phyloP scores from a whole-genome alignment of 2,113 vertebrate species.

The Rhizomys pruinosus region DNA sequence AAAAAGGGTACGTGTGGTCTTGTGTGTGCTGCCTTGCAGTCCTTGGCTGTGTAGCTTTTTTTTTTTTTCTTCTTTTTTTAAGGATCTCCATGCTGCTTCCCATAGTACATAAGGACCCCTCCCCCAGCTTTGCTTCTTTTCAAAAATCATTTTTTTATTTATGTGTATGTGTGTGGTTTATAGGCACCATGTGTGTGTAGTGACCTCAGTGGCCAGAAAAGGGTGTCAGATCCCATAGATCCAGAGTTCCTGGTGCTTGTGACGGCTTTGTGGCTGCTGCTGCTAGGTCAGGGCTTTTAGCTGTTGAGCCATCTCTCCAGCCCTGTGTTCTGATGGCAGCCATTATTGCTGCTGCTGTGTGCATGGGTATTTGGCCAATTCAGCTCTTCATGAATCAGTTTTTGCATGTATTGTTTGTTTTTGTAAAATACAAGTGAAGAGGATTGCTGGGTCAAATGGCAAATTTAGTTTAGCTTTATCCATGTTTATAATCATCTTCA shows the following conservation, averaged over 20 bases:
- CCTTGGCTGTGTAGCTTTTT: too few species aligned
- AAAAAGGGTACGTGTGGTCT: not conserved
- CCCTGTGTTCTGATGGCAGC: too few species aligned
- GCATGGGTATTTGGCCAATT: too few species aligned
- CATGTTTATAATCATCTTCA: not conserved
- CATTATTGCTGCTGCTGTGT: too few species aligned
- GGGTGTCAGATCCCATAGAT: too few species aligned
- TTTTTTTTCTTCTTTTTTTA: too few species aligned
- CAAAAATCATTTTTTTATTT: not conserved
- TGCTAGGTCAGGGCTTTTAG: too few species aligned
- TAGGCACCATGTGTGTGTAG: too few species aligned
- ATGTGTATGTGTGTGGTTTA: not conserved
- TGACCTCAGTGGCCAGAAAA: too few species aligned
- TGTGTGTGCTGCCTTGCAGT: not conserved
- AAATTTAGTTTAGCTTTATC: not conserved
- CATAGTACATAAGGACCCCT: not conserved
- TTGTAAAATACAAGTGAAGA: not conserved
- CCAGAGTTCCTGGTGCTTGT: too few species aligned
- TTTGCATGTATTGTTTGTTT: not conserved
- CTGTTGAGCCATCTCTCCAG: too few species aligned
- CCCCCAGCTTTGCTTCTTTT: not conserved
- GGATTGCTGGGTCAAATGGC: not conserved
- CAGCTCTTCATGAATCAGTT: not conserved
- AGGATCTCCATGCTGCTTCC: not conserved
- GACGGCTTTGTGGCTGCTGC: too few species aligned